Base-by-base conservation (phyloP, 1,140 invertebrate genomes). In the Drosophila guanche region DNA sequence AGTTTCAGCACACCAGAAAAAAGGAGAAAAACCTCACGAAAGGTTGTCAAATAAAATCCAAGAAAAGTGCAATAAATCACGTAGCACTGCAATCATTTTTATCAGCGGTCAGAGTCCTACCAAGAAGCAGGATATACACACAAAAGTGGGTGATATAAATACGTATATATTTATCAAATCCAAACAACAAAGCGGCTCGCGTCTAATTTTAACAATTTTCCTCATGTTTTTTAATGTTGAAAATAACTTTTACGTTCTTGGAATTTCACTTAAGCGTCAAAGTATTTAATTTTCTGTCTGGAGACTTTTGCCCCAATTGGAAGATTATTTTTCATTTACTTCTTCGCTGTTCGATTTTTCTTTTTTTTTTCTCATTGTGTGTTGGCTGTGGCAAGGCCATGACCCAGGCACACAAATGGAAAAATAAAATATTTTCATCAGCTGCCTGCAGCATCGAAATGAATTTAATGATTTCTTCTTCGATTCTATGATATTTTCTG, bases 41-140 rank as follows among this genome's bases (percentile, higher is more conserved):
- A 77, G 76, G 65, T 80, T 85, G 81, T 85, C 81, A 85, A 85
- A 86, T 86, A 86, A 85, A 85, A 86, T 76, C 67, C 58, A 54
- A 53, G 67, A 55, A 86, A 85, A 86, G 29, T 75, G 77, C 69
- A 85, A 80, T 86, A 81, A 86, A 86, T 80, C 77, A 86, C 77
- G 69, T 70, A 70, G 56, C 60, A 69, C 45, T 70, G 75, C 67
- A 79, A 76, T 79, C 53, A 66, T 77, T 74, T 37, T 70, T 69
- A 70, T 61, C 61, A 63, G 29, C 56, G 27, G 3, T 41, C 25
- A 61, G 59, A 81, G 42, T 65, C 53, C 46, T 50, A 50, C n/a
- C 56, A 56, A 57, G 61, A 56, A 20, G n/a, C 37, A 33, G 40
- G 48, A 16, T 22, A 50, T 23, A 22, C 40, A 59, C 33, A 27